Evolutionary conservation across 2,888 invertebrate genomes (phyloP), one percentile per base, ranked within the genome.

Genomic region (Caenorhabditis sulstoni): DNA sequence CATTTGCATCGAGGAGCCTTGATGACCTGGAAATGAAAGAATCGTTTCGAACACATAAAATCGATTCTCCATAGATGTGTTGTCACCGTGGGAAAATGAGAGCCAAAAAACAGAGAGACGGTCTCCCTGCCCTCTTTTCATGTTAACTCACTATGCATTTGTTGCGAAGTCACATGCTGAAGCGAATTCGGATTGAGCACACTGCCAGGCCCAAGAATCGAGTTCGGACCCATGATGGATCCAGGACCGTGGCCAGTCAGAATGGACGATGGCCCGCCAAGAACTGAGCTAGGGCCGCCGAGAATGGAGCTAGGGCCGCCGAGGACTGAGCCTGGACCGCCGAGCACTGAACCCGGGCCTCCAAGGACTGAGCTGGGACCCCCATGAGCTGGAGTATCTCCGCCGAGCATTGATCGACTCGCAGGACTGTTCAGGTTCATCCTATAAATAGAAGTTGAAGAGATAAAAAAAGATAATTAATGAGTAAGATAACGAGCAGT

Each of bases 331-430:
- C 86, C 86, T 22, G 65, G 68, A 18, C 74, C 80, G 11, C 73
- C 81, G 20, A 83, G 35, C 53, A 67, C 47, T 4, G 61, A 62
- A 14, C 12, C 49, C 1, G 76, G 76, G 5, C 83, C 83, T 3
- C 81, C 83, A 57, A 22, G 35, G 58, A 67, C 47, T 4, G 61
- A 62, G 16, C 12, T 55, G 0, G 76, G 76, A 9, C 83, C 83
- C 3, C 81, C 83, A 57, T 85, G 85, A n/a, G 81, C 71, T 3
- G 85, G 85, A 9, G 85, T 85, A 3, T 85, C 85, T 1, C 84
- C 84, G 20, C 85, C 84, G 12, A 85, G 65, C 65, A 68, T 68
- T 29, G 73, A 81, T 39, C 68, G 59, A n/a, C 62, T 39, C 14
- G 81, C 80, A 11, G 85, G 85, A 66, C 83, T 83, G 75, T 85